Conservation (phyloP, 2,888 invertebrate species). For the Spilosoma lubricipeda region DNA sequence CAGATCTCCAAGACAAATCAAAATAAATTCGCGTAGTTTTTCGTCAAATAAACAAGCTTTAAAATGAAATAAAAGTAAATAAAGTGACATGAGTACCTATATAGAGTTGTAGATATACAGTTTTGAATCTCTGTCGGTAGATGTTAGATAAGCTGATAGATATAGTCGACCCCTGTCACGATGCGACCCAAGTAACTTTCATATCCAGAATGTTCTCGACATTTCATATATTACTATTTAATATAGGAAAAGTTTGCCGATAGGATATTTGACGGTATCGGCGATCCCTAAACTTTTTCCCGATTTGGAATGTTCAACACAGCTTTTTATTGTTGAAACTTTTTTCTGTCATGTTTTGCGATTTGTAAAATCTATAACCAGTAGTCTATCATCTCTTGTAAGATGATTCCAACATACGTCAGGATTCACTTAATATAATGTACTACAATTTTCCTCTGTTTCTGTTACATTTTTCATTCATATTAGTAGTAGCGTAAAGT, state of each 20-base stretch:
- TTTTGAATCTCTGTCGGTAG: conserved; percentile 29
- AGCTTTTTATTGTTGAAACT: background rate
- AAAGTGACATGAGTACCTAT: background rate
- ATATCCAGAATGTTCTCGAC: conserved; percentile 1
- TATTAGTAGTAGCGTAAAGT: too few relatives aligned
- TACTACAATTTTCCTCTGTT: too few relatives aligned
- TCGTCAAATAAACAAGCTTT: background rate
- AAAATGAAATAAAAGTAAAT: background rate
- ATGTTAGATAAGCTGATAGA: conserved; percentile 28
- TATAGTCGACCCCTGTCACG: conserved; percentile 38
- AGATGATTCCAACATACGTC: background rate
- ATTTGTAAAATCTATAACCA: background rate
- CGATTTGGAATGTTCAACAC: background rate
- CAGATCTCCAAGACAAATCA: background rate
- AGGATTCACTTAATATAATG: too few relatives aligned
- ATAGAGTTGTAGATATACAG: background rate
- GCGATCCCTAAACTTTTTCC: background rate
- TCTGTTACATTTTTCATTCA: too few relatives aligned
- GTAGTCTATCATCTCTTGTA: background rate
- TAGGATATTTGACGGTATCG: background rate
- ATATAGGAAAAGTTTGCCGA: conserved; percentile 1
- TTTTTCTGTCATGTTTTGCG: background rate
- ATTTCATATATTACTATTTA: conserved; percentile 7
- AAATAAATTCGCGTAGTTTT: background rate
- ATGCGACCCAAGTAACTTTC: conserved; percentile 11